Base-by-base conservation (phyloP, 2,888 invertebrate genomes). In the Caenorhabditis zanzibari region DNA sequence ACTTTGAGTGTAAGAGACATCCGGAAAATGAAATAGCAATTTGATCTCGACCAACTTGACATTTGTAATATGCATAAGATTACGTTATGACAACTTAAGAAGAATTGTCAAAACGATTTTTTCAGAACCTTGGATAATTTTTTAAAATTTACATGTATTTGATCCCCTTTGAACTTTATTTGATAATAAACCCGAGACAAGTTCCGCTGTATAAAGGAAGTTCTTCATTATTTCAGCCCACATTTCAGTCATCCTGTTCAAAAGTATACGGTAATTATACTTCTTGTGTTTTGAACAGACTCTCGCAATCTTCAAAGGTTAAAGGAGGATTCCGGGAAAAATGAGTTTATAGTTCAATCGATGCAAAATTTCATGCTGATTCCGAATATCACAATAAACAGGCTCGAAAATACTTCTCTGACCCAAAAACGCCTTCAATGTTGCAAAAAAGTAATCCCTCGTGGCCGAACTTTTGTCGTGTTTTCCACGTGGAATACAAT, bases 11-110 rank as follows among this genome's bases (percentile, higher is more conserved):
- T 35, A 49, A 32, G 32, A 66, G 68, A 68, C 68, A 54, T 68
- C 68, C 68, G 68, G 68, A 38, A n/a, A n/a, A 24, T 52, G 54
- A 54, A 68, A 68, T 24, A 68, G 68, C 66, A 68, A 68, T 68
- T 68, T 68, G 68, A 38, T 49, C 38, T 26, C 22, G 52, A 35
- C 26, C 26, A 32, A 35, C 19, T 35, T 52, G 2, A 44, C 28
- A 47, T n/a, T 32, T 19, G 47, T 47, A 49, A 22, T 22, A 64
- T 22, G 35, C 66, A 35, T 9, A 16, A 28, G 35, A 66, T 22
- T 32, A 35, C 12, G 14, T 16, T 26, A 14, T 35, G 26, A 44
- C 14, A 6, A 44, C 12, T 16, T 44, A 16, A 44, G 44, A 44
- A 44, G 16, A n/a, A n/a, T n/a, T n/a, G n/a, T n/a, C n/a, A n/a